Percentiles rank a stretch among this genome's conserved stretches.
These are phyloP conservation scores for Brachionichthys hirsutus DNA, from an alignment of 2,113 vertebrate genomes.

Conservation along the genomic window DNA sequence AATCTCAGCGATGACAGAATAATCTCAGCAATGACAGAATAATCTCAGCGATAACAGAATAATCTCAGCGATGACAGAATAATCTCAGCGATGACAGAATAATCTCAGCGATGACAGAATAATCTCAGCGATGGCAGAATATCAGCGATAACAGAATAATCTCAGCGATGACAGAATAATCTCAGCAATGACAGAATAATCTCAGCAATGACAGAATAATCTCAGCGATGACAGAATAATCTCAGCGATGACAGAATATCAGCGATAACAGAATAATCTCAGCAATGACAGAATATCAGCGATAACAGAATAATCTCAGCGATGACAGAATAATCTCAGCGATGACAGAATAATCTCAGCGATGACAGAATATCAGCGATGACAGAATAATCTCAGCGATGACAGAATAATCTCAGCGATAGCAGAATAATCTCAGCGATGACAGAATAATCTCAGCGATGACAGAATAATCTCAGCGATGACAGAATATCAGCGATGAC, in stretches of 20 bases:
- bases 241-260: too few relatives aligned
- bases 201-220: conserved; percentile 28
- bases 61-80: conserved; percentile 27
- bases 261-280: conserved; percentile 28
- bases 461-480: conserved; percentile 27
- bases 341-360: conserved; percentile 27
- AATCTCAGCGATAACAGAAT: conserved; percentile 28
- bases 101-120: conserved; percentile 27
- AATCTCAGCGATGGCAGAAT: too few relatives aligned
- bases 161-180: conserved; percentile 27
- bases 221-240: conserved; percentile 27
- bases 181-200: conserved; percentile 28
- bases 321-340: conserved; percentile 27
- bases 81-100: conserved; percentile 27
- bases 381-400: conserved; percentile 27
- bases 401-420: conserved; percentile 27
- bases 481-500: too few relatives aligned
- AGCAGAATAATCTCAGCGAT: conserved; percentile 27
- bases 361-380: too few relatives aligned
- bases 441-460: conserved; percentile 27
- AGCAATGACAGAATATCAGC: too few relatives aligned
- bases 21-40: conserved; percentile 28
- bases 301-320: conserved; percentile 28
- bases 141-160: conserved; percentile 30
- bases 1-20: conserved; percentile 27